phyloP scores from a whole-genome alignment of 1,140 invertebrate species.

The Caenorhabditis inopinata region DNA sequence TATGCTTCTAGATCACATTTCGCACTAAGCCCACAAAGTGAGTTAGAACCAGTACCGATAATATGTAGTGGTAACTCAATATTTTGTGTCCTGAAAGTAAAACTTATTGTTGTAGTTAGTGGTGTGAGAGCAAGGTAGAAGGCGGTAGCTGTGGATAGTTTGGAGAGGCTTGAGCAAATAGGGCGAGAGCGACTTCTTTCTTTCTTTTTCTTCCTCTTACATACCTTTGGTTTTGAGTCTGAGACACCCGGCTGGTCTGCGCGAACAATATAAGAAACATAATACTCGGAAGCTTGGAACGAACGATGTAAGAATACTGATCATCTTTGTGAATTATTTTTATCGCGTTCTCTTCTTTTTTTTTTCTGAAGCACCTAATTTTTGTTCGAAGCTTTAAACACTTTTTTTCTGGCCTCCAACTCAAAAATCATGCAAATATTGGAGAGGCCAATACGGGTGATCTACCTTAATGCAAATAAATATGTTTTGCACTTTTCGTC shows the following conservation, averaged over 20 bases:
- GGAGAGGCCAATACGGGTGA: background rate
- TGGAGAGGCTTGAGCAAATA: slow-evolving; percentile 32
- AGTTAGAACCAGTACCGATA: background rate
- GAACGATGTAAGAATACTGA: background rate
- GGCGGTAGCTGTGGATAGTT: slow-evolving; percentile 20
- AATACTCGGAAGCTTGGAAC: background rate
- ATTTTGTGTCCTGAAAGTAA: slow-evolving; percentile 15
- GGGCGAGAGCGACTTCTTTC: background rate
- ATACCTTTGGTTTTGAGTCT: slow-evolving; percentile 14
- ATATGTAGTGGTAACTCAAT: slow-evolving; percentile 10
- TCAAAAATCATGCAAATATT: slow-evolving; percentile 21
- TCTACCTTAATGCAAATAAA: slow-evolving; percentile 29
- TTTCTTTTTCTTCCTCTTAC: background rate
- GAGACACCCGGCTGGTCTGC: background rate
- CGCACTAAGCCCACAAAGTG: too few species aligned
- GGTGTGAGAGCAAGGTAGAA: background rate
- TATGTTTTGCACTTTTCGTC: slow-evolving; percentile 33
- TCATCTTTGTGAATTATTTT: background rate
- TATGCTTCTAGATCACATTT: too few species aligned
- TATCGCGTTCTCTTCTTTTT: background rate
- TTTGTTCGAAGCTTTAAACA: background rate
- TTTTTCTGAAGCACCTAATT: background rate
- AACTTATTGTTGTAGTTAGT: background rate
- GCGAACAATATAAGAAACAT: slow-evolving; percentile 22
- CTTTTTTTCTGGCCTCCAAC: background rate